phyloP scores from a whole-genome alignment of 2,113 vertebrate species.

The Poecile atricapillus region DNA sequence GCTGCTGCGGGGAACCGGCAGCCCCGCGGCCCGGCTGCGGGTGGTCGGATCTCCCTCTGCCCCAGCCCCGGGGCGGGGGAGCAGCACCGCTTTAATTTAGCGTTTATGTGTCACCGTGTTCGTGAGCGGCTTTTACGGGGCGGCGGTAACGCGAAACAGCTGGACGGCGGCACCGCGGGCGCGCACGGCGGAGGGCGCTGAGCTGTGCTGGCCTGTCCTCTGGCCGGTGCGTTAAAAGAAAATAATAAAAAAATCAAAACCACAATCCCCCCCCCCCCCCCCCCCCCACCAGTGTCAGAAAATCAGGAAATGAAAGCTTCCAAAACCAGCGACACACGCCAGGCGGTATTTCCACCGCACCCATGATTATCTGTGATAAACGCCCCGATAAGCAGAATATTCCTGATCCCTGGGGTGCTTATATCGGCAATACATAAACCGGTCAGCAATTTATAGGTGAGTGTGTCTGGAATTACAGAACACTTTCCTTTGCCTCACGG shows the following conservation, averaged over 20 bases:
- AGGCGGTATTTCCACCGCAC: not conserved
- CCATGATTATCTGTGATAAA: not conserved
- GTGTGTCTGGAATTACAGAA: not conserved
- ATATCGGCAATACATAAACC: not conserved
- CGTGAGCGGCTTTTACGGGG: not conserved
- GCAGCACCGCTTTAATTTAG: not conserved
- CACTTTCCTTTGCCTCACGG: not conserved
- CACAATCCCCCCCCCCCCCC: fast-evolving
- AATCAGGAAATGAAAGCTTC: not conserved
- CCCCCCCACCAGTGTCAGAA: not conserved
- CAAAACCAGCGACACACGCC: not conserved
- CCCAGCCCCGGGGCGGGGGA: not conserved
- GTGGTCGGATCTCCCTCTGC: not conserved
- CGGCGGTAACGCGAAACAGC: not conserved
- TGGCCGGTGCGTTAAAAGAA: not conserved
- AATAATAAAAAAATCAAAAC: not conserved
- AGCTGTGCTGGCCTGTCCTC: not conserved
- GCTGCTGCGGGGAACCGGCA: not conserved
- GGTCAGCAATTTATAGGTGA: fast-evolving
- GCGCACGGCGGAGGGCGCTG: not conserved
- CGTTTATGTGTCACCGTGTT: constrained; percentile 3
- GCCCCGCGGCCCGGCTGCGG: not conserved
- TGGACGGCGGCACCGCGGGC: not conserved
- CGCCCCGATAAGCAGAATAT: not conserved
- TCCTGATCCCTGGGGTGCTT: not conserved